Base-by-base conservation (phyloP, 2,888 invertebrate genomes). In the Apodemia mormo region DNA sequence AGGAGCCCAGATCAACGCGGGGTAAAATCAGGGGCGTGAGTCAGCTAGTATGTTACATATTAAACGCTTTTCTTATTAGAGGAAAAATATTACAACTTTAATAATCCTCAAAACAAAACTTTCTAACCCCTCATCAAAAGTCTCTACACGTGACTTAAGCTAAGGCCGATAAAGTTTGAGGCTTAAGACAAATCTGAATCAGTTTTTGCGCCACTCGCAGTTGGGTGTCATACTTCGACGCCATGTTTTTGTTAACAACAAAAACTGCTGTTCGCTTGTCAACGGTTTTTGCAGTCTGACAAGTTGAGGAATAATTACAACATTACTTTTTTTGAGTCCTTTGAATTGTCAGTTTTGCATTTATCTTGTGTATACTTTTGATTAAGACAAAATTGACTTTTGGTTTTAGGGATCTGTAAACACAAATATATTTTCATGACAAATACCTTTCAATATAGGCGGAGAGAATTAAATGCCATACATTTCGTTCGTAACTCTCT, bases 221-320 rank as follows among this genome's bases (percentile, higher is more conserved):
- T 85, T 85, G 86, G 87, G 89, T 87, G 86, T 89, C 89, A 89
- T 87, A 88, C 88, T 89, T 89, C 87, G 87, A 88, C 88, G 86
- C 82, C 80, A 80, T 80, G 74, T 85, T 89, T 90, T 73, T 74
- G 73, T 90, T 90, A 88, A 84, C 80, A 78, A 82, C 87, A 92
- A 91, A 90, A 90, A 90, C 85, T 78, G 84, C 87, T 87, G 86
- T 86, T 85, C 83, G 82, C 80, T 80, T 85, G 86, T 86, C 89
- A 80, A 74, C 80, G 72, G 89, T 92, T 92, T 92, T 92, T 92
- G 90, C 83, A 67, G 68, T 82, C 77, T 87, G 92, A 89, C 90
- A 90, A 90, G 73, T 76, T 71, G 68, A 68, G 67, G 71, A 74
- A 74, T 76, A 75, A 75, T 76, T 74, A 76, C 73, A 72, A 72